phyloP scores from a whole-genome alignment of 2,113 vertebrate species.

The Martes martes region DNA sequence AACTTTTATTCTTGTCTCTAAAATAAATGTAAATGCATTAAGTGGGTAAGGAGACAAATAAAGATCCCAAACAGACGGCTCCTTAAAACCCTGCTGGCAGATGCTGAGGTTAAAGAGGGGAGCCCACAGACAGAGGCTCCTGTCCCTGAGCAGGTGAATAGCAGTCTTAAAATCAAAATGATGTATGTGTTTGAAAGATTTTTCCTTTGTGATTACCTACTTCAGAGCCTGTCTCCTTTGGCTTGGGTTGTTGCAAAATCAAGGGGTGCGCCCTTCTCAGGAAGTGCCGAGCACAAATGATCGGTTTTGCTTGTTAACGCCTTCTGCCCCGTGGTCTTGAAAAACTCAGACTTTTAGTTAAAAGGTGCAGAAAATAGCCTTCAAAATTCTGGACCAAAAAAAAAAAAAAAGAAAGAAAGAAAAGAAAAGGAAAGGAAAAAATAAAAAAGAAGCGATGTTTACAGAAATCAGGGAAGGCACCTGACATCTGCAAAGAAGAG shows the following conservation, averaged over 20 bases:
- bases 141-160: neutral
- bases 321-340: neutral
- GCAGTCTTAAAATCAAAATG: neutral
- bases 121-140: neutral
- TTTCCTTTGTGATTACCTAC: neutral
- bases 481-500: neutral
- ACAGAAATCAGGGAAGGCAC: neutral
- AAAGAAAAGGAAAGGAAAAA: too few relatives aligned
- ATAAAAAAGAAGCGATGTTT: neutral
- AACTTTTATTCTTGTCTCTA: conserved; percentile 61
- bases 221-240: neutral
- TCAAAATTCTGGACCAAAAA: neutral
- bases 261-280: neutral
- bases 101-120: conserved; percentile 30
- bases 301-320: neutral
- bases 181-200: neutral
- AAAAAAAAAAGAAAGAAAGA: neutral
- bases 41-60: neutral
- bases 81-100: conserved; percentile 30
- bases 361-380: neutral
- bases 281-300: neutral
- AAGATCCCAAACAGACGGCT: conserved; percentile 33
- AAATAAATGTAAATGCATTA: conserved; percentile 65
- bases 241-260: neutral
- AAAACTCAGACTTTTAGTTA: neutral